Evolutionary conservation across 2,113 vertebrate species (phyloP), one percentile per base, ranked within the genome.

Genomic region (Otus sunia): DNA sequence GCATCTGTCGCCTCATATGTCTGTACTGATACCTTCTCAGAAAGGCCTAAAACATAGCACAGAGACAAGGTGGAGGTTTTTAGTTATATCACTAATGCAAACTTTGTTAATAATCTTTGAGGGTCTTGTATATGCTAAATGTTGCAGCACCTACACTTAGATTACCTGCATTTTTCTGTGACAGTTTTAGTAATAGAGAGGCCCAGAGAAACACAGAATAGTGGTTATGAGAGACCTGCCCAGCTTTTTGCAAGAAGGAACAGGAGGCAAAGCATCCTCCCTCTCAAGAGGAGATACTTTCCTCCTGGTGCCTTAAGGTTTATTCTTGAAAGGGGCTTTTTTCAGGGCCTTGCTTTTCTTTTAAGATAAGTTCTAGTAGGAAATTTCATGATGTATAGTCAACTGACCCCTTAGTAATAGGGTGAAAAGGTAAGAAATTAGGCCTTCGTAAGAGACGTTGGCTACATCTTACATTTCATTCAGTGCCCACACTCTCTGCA

Each of bases 391-490:
- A 29, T 66, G 37, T 10, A 5, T 62, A 23, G 14, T 66, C 53
- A 86, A 4, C 58, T 58, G 47, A 26, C 14, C 30, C 34, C 32
- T 72, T 66, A 58, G 15, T 66, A 21, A 11, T 6, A 77, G 18
- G 13, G 20, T 62, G 72, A 41, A 71, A 87, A 74, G 12, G 26
- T 49, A 50, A 86, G n/a, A 83, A 82, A 20, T 64, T 22, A 13
- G 2, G 1, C 19, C 22, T 50, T 21, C 0, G 0, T 37, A 21
- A 59, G 49, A 59, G n/a, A 37, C 32, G 6, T 7, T 80, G 34
- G 26, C 58, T 72, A 15, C 20, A 12, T 47, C 26, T 63, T 52
- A 13, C 12, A 23, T 77, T 45, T 30, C 22, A 26, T n/a, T 67
- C 39, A 50, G 22, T 50, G 86, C 12, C 50, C 25, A 29, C 32